Conservation (phyloP, 2,113 vertebrate genomes). For the Paratilapia polleni region DNA sequence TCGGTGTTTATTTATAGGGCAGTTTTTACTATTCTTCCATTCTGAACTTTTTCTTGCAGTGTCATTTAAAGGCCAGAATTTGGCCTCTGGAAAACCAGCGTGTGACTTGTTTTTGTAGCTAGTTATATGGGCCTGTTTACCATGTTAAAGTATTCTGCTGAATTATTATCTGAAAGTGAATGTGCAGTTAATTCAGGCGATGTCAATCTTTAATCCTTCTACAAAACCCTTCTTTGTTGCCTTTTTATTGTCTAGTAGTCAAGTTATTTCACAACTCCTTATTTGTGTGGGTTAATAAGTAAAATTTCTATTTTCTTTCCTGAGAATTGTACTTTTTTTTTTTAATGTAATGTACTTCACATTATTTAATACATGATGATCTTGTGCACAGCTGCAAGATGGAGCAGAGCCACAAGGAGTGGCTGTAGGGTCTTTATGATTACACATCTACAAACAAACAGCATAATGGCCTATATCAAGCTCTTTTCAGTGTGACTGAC, state of each 20-base stretch:
- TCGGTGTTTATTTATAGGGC: neutral
- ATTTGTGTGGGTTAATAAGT: neutral
- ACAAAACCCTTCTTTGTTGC: neutral
- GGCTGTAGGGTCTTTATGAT: neutral
- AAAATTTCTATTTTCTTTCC: neutral
- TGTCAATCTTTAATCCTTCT: neutral
- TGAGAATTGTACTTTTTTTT: neutral
- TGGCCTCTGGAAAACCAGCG: neutral
- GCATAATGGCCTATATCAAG: neutral
- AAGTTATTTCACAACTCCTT: neutral
- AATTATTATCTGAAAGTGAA: constrained; percentile 7
- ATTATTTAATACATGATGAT: neutral
- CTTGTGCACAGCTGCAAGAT: neutral
- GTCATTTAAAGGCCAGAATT: neutral
- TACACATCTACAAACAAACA: neutral
- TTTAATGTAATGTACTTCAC: neutral
- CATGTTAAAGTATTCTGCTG: neutral
- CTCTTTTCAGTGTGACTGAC: neutral
- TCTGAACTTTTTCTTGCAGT: neutral
- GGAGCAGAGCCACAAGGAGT: neutral
- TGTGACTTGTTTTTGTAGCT: neutral
- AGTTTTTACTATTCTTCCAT: no score
- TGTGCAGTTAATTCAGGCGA: constrained; percentile 6
- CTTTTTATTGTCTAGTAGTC: neutral
- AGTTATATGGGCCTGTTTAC: neutral